Base-by-base conservation (phyloP, 1,140 invertebrate species). In the Physella acuta region DNA sequence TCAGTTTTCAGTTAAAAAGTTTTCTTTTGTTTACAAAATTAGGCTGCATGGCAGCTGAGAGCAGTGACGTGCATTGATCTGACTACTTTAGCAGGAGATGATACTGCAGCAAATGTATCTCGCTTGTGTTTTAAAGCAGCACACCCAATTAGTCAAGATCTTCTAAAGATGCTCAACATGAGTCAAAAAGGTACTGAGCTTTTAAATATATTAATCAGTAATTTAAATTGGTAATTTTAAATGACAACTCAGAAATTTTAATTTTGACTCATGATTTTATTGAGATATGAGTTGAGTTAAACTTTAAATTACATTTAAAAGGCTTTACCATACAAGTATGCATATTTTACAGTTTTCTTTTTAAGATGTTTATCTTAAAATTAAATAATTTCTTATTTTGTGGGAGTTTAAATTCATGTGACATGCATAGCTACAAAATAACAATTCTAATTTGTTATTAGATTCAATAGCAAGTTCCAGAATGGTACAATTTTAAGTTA, bases 1-100 rank as follows among this genome's bases (percentile, higher is more conserved):
- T n/a, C n/a, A n/a, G n/a, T 24, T 0, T 14, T 26, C 33, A 16
- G 0, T 53, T 24, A 24, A 37, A 17, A 34, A 24, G 4, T 24
- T 75, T 53, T 68, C 63, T 34, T 61, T 60, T 55, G 72, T n/a
- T n/a, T n/a, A n/a, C n/a, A n/a, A n/a, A n/a, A 75, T 20, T 86
- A 90, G 85, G 86, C 89, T 70, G 88, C 89, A 26, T 95, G 92
- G 92, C 85, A 95, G 16, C 76, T 95, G 36, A 89, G 90, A 81
- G 93, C 93, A 26, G 85, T 97, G 2, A 90, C 90, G 62, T 90
- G 92, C 70, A 94, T 97, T 70, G 97, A 99, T 85, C 87, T 99
- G 60, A 99, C 97, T 20, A 96, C 95, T 34, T 86, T 99, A 49
- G 75, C 86, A 78, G 90, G 94, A 16, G 93, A 97, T 88, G 97